Base-by-base conservation (phyloP, 2,888 invertebrate species). In the Noctua comes region DNA sequence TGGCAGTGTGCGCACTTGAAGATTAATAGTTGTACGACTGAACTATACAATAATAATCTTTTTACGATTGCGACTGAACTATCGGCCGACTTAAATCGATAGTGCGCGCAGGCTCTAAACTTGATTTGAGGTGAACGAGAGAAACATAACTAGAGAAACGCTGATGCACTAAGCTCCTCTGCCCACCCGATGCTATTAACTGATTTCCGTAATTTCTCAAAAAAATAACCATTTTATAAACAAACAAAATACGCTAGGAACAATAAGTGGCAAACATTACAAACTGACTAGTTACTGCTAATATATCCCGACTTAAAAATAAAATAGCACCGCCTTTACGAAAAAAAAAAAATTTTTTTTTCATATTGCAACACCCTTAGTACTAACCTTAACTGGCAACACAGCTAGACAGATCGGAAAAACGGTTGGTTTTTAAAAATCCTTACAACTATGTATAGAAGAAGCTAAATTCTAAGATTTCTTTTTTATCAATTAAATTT, bases 311-410 rank as follows among this genome's bases (percentile, higher is more conserved):
- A 88, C 84, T 80, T 64, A 86, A 87, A 62, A 86, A 69, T 76
- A 83, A 87, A 87, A 88, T 90, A 90, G 90, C 90, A 90, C 90
- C 90, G 83, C 88, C 77, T 79, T 84, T 73, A 88, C 76, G 82
- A 79, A 88, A 88, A 83, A 85, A 88, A 88, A 83, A 72, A 40
- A 11, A 0, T 83, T 83, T 88, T 89, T 88, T 81, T 86, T 80
- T 77, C 78, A 91, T 89, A 91, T 91, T 92, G 92, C 92, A 92
- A 92, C 91, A 92, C 90, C 90, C 91, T 90, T 89, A 91, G 76
- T 66, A 77, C 68, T 86, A 77, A 59, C 80, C 72, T 84, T 80
- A 86, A 83, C 85, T 85, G 82, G 84, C 85, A 90, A 88, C 88
- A 86, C 85, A 78, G 77, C 84, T 80, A 85, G 81, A 85, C 84